Evolutionary conservation across 2,113 vertebrate genomes (phyloP).

Genomic region (Paratilapia polleni): DNA sequence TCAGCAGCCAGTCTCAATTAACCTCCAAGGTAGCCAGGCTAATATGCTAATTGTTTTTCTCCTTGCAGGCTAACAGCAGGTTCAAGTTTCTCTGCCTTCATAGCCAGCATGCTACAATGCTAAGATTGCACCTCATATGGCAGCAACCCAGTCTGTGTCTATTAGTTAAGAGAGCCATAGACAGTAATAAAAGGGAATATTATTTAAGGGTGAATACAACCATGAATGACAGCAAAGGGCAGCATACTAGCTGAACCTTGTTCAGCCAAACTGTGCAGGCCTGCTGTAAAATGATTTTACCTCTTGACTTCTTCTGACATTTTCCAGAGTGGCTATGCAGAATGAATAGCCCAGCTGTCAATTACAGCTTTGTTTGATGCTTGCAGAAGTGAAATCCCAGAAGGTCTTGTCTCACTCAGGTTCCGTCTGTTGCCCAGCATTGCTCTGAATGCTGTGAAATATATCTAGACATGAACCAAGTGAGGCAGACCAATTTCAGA

Average conservation of each 20-base stretch:
- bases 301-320: slow-evolving; percentile 71
- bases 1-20: slow-evolving; percentile 56
- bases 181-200: slow-evolving; percentile 38
- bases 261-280: slow-evolving; percentile 4
- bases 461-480: slow-evolving; percentile 37
- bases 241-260: slow-evolving; percentile 32
- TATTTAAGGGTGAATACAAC: slow-evolving; percentile 48
- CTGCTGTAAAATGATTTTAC: slow-evolving; percentile 47
- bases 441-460: slow-evolving; percentile 48
- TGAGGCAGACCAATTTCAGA: slow-evolving; percentile 39
- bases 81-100: slow-evolving; percentile 44
- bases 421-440: slow-evolving; percentile 29
- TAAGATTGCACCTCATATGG: slow-evolving; percentile 60
- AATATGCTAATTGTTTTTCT: slow-evolving; percentile 65
- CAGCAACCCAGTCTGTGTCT: slow-evolving; percentile 34
- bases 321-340: slow-evolving; percentile 42
- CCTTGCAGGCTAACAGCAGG: slow-evolving; percentile 45
- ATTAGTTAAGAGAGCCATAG: slow-evolving; percentile 40
- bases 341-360: slow-evolving; percentile 65
- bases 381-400: slow-evolving; percentile 62
- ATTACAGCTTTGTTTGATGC: slow-evolving; percentile 65
- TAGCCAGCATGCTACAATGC: slow-evolving; percentile 45
- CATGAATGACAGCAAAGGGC: slow-evolving; percentile 46
- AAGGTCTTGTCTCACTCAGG: slow-evolving; percentile 49
- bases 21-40: slow-evolving; percentile 55